Conservation (phyloP, 2,888 invertebrate genomes). For the Clivina fossor region DNA sequence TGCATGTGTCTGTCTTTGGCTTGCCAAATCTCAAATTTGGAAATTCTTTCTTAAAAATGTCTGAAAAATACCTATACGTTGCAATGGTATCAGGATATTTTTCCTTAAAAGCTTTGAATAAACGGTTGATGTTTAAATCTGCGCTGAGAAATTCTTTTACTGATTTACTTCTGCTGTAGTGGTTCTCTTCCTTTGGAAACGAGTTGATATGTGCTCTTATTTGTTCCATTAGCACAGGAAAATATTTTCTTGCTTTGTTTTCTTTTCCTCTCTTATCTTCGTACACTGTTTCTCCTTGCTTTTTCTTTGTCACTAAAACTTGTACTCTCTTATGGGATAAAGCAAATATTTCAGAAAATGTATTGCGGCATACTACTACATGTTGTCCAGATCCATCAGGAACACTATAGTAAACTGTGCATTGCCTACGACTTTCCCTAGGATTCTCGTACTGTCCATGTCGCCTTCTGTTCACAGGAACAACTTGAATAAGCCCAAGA, state of each 20-base stretch:
- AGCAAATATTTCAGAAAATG: constrained; percentile 7
- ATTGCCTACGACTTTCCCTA: no score
- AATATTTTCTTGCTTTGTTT: background rate
- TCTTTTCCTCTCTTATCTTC: background rate
- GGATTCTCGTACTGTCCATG: no score
- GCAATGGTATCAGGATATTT: background rate
- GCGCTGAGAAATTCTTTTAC: constrained; percentile 26
- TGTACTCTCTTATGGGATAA: constrained; percentile 4
- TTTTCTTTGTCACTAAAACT: constrained; percentile 8
- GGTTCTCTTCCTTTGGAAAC: constrained; percentile 24
- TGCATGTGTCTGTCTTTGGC: constrained; percentile 20
- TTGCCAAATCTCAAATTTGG: constrained; percentile 25
- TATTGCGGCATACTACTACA: constrained; percentile 1
- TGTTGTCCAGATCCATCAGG: no score
- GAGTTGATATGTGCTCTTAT: constrained; percentile 17
- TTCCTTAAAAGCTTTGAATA: constrained; percentile 5
- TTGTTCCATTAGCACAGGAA: background rate
- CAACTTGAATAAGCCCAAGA: no score
- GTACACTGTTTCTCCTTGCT: no score
- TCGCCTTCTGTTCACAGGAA: no score
- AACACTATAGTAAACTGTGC: no score
- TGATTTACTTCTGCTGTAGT: constrained; percentile 24
- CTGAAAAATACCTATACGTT: constrained; percentile 26
- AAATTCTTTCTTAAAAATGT: constrained; percentile 23
- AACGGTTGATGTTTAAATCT: constrained; percentile 28